A percentile compares a stretch with the other conserved stretches of the same genome.
These are phyloP conservation scores for Athripsodes cinereus DNA, from an alignment of 2,888 invertebrate genomes.

Conservation along the genomic window DNA sequence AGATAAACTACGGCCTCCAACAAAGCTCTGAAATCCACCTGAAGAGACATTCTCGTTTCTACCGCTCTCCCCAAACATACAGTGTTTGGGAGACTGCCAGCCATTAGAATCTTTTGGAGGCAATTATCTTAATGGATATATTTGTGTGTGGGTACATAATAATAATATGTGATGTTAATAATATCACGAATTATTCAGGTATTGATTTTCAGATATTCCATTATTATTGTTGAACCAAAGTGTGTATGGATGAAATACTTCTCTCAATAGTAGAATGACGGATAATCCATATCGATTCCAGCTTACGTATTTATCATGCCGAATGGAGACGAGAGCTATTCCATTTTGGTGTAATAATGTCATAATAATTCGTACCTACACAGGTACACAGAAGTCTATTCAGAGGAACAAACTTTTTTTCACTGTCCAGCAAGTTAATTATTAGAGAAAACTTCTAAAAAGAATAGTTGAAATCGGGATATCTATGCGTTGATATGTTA, in stretches of 20 bases:
- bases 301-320: conserved; percentile 18
- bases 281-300: conserved; percentile 19
- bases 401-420: too few relatives aligned
- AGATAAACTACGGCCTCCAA: too few relatives aligned
- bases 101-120: not conserved
- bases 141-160: not conserved
- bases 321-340: conserved; percentile 14
- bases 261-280: not conserved
- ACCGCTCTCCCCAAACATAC: too few relatives aligned
- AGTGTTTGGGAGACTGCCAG: not conserved
- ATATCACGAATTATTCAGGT: not conserved
- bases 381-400: too few relatives aligned
- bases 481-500: too few relatives aligned
- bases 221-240: not conserved
- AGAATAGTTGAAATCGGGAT: too few relatives aligned
- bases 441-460: too few relatives aligned
- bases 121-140: not conserved
- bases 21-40: too few relatives aligned
- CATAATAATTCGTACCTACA: too few relatives aligned
- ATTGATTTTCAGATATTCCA: not conserved
- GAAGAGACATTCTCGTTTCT: too few relatives aligned
- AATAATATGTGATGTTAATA: not conserved
- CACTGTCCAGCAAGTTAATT: too few relatives aligned
- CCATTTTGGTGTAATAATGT: not conserved
- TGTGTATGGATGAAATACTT: not conserved